Evolutionary conservation across 1,140 invertebrate species (phyloP).

Genomic region (Scaptomyza graminum): DNA sequence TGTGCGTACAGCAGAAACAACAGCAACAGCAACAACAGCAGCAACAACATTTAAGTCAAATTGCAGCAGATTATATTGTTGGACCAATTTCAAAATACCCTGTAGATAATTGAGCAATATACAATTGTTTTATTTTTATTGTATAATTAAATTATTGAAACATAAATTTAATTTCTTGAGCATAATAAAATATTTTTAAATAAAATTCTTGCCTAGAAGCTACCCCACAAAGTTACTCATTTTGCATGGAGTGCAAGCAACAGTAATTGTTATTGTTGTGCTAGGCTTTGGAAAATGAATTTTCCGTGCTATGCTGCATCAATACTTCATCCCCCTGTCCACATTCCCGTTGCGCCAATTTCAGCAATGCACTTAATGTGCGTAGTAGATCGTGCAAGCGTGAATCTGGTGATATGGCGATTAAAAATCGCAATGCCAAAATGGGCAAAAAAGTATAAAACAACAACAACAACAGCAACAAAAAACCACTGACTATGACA

Average conservation of each 20-base stretch:
- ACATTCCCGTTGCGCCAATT: neutral
- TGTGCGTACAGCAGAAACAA: constrained; percentile 70
- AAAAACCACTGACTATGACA: constrained; percentile 20
- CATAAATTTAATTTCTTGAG: no score
- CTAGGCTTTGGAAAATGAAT: constrained; percentile 60
- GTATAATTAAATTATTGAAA: no score
- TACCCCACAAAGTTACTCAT: neutral
- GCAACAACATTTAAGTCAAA: constrained; percentile 34
- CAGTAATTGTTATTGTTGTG: constrained; percentile 75
- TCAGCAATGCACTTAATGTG: constrained; percentile 69
- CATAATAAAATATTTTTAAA: no score
- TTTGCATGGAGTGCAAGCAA: constrained; percentile 8
- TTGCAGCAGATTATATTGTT: constrained; percentile 5
- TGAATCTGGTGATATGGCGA: constrained; percentile 79
- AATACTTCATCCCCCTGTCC: neutral
- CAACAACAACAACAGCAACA: constrained; percentile 27
- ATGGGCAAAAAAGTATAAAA: constrained; percentile 35
- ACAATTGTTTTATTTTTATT: neutral
- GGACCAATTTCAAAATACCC: constrained; percentile 8
- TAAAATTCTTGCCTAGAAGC: neutral
- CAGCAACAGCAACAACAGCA: constrained; percentile 36
- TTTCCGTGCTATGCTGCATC: constrained; percentile 29
- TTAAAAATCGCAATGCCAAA: constrained; percentile 75
- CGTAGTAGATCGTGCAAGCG: constrained; percentile 79
- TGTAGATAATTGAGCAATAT: neutral